Base-by-base conservation (phyloP, 2,797 vertebrate species). In the Sebastiscus albofasciatus region DNA sequence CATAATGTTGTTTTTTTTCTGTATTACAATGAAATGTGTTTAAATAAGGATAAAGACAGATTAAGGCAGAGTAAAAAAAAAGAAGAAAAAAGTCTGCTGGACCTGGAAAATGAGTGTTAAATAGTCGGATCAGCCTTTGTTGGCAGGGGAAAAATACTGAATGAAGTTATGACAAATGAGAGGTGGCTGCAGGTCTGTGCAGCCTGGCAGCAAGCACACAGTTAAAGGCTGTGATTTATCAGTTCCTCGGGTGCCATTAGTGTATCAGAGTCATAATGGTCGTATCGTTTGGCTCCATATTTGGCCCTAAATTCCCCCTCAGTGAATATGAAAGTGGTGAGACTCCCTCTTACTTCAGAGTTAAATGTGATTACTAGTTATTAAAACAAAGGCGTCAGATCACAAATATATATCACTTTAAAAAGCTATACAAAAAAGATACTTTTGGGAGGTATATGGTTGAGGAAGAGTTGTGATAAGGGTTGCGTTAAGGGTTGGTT, bases 1-100 rank as follows among this genome's bases (percentile, higher is more conserved):
- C 72, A 68, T 83, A 86, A 91, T 90, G 80, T 82, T 74, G 55
- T 11, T 59, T 49, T 31, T 31, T 58, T 52, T 12, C 59, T n/a
- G 27, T 24, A 9, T 52, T 58, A 33, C 58, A 71, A 31, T 62
- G 33, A 58, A 76, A 72, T 67, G 67, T 72, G 67, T 85, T 89
- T 92, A 84, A 81, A 85, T 68, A 70, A 78, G 79, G 65, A 89
- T 91, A 81, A 92, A 91, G 80, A 64, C 78, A 84, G 88, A 86
- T 91, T 87, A 86, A 64, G 61, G 62, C 61, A 31, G 20, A 77
- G 77, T 81, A 64, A 80, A 68, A 80, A 18, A 24, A 20, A 77
- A 72, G 42, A 36, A 46, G 14, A 61, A 26, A 20, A 56, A 79
- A 74, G 67, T 82, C 29, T 75, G 75, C 56, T 80, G 77, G 78